Conservation (phyloP, 2,113 vertebrate species). For the Nyctereutes procyonoides region DNA sequence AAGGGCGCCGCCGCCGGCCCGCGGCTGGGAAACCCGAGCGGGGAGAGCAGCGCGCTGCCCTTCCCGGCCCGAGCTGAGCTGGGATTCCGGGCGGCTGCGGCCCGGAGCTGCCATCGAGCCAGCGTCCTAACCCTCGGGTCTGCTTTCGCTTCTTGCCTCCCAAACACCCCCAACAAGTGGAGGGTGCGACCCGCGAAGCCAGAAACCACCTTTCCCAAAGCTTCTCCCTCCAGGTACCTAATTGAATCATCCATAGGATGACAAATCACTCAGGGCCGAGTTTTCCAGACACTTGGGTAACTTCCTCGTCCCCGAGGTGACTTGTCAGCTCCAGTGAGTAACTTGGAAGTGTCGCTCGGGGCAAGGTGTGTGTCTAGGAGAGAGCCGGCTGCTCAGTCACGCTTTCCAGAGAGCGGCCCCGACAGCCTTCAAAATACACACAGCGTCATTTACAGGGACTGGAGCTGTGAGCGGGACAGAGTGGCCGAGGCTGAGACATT, state of each 20-base stretch:
- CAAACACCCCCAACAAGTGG: background rate
- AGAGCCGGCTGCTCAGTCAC: conserved; percentile 71
- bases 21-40: background rate
- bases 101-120: no score
- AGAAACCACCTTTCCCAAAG: conserved; percentile 44
- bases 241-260: conserved; percentile 79
- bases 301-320: conserved; percentile 72
- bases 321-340: conserved; percentile 81
- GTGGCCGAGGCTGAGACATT: conserved; percentile 70
- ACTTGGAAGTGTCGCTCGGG: conserved; percentile 71
- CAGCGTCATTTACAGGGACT: conserved; percentile 72
- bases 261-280: conserved; percentile 71
- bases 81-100: accelerated
- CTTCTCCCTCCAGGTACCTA: conserved; percentile 63
- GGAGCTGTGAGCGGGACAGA: conserved; percentile 39
- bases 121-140: no score
- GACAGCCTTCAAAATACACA: conserved; percentile 72
- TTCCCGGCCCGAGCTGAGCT: background rate
- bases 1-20: background rate
- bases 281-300: conserved; percentile 81
- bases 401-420: conserved; percentile 76
- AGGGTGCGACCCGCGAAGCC: background rate
- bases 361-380: conserved; percentile 76
- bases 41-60: background rate
- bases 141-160: background rate